Evolutionary conservation across 2,888 invertebrate species (phyloP), one percentile per base, ranked within the genome.

Genomic region (Sympetrum striolatum): DNA sequence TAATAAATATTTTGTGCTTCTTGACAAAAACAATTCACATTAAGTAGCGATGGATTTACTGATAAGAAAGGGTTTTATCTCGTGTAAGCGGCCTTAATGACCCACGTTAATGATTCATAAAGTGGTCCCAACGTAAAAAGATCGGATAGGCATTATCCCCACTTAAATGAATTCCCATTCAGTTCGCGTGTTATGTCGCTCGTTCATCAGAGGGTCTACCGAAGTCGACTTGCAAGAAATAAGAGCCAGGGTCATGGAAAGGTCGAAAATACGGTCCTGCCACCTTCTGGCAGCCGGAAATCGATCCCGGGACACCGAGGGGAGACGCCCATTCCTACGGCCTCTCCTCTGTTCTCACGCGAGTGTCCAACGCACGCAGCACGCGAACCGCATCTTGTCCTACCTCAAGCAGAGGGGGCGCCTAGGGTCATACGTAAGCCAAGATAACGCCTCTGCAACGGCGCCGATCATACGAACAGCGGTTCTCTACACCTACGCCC

Each of bases 391-490:
- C 25, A 37, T 86, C 86, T 60, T 60, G 86, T 37, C 86, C 86
- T 86, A 86, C 86, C 86, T 86, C 86, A 86, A 86, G 86, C 35
- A 64, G 64, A 53, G 60, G 86, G 58, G 82, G 82, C 53, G 35
- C 53, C 58, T 35, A 58, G 82, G 44, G 44, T 44, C 44, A 44
- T 44, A 44, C 44, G 44, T 44, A 44, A 44, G 44, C 44, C 44
- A 48, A 44, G 44, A 44, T 44, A 44, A 8, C 44, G 44, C 44
- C 44, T 44, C 44, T 44, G 35, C 58, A 58, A 53, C 82, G 82
- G 53, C 81, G 39, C 81, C 37, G 80, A 10, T n/a, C 80, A 44
- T 15, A 14, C 81, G 2, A 39, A 44, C 14, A n/a, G 18, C 37
- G 44, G 44, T 44, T 44, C 44, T n/a, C 81, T 12, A 8, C 18